phyloP scores from a whole-genome alignment of 2,113 vertebrate species.

The Melanocharis versteri region DNA sequence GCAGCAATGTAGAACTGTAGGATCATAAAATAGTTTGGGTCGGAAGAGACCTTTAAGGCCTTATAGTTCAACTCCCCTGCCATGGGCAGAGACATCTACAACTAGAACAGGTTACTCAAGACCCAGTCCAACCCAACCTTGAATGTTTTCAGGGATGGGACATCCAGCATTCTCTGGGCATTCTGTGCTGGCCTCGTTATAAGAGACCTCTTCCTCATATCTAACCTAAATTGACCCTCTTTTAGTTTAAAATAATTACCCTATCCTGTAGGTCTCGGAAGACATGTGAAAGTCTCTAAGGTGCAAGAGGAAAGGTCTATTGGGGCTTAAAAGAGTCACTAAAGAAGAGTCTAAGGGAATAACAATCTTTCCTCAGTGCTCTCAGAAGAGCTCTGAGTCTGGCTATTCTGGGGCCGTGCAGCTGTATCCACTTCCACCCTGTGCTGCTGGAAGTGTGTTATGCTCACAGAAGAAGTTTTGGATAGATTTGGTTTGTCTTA shows the following conservation, averaged over 20 bases:
- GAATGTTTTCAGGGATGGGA: not conserved
- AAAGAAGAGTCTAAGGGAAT: not conserved
- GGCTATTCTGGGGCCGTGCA: fast-evolving
- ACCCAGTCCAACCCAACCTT: not conserved
- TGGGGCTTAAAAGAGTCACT: fast-evolving
- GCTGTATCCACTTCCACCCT: not conserved
- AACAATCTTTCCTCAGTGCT: not conserved
- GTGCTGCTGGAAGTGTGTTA: not conserved
- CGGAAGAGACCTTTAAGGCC: not conserved
- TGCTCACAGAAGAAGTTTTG: not conserved
- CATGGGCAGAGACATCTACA: not conserved
- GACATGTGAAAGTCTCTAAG: not conserved
- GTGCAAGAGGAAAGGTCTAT: not conserved
- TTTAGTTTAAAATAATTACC: not conserved
- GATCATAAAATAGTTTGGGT: not conserved
- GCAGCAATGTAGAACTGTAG: not conserved
- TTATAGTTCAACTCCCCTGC: not conserved
- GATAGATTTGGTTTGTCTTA: not conserved
- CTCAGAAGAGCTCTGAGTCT: not conserved
- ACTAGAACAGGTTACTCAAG: not conserved
- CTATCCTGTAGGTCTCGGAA: not conserved
- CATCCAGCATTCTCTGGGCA: not conserved
- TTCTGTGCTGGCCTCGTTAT: not conserved
- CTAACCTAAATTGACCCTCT: not conserved
- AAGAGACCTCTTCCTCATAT: not conserved